These are phyloP conservation scores for Balaenoptera acutorostrata DNA, from an alignment of 2,113 vertebrate species.

Conservation along the genomic window DNA sequence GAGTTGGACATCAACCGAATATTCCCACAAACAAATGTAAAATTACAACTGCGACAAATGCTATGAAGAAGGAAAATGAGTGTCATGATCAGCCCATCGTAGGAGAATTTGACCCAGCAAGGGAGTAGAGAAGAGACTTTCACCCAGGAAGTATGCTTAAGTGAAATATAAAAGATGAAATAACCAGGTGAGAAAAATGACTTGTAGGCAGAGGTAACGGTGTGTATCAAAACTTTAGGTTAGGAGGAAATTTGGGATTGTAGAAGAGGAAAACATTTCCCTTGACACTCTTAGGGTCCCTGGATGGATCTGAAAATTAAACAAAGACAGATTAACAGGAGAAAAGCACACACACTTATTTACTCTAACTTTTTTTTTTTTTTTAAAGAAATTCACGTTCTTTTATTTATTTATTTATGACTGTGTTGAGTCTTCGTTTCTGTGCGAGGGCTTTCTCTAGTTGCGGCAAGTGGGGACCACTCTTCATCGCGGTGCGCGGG, in stretches of 20 bases:
- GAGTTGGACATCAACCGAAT: background rate
- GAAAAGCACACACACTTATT: background rate
- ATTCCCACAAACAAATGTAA: background rate
- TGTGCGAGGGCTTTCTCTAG: no score
- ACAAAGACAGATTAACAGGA: background rate
- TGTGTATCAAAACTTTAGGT: background rate
- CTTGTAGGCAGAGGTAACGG: background rate
- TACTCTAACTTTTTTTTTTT: background rate
- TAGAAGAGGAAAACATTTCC: background rate
- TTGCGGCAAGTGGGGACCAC: no score
- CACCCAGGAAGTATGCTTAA: background rate
- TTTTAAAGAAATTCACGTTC: no score
- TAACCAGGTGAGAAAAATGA: background rate
- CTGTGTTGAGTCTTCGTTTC: no score
- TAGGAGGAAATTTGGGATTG: background rate
- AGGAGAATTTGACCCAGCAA: background rate
- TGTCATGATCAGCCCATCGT: rapidly evolving
- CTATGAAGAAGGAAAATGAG: background rate
- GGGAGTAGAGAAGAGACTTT: no score
- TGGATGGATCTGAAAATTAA: background rate
- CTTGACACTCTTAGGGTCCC: background rate
- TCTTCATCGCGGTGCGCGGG: no score
- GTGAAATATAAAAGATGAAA: background rate
- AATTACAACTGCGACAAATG: background rate
- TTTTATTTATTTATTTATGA: no score